Conservation (phyloP, 1,140 invertebrate species). For the Panagrolaimus sp. region DNA sequence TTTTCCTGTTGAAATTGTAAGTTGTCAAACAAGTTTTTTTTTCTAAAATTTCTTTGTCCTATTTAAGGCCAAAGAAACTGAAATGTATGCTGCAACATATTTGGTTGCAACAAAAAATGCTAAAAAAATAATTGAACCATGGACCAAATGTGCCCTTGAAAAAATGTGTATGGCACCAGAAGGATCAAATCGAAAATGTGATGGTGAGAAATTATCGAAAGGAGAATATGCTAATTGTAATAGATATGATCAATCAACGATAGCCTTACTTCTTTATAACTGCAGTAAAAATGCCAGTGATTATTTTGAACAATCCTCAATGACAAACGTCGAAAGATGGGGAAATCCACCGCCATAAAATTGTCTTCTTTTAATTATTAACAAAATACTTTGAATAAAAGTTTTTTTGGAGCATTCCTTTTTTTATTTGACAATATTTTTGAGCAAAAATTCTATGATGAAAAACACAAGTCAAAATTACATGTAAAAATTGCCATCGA, state of each 20-base stretch:
- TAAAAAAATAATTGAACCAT: background rate
- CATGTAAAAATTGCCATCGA: too few relatives aligned
- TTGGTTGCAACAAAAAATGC: background rate
- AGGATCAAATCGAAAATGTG: background rate
- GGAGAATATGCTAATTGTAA: background rate
- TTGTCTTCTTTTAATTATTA: too few relatives aligned
- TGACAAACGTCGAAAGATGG: too few relatives aligned
- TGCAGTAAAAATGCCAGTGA: background rate
- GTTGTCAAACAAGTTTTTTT: too few relatives aligned
- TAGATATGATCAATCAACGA: background rate
- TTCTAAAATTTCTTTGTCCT: background rate
- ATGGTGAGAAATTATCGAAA: background rate
- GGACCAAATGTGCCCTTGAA: background rate
- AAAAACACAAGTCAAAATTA: too few relatives aligned
- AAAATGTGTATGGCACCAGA: background rate
- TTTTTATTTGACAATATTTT: too few relatives aligned
- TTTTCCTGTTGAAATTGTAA: background rate
- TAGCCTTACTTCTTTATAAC: background rate
- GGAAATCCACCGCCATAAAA: too few relatives aligned
- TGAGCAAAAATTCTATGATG: too few relatives aligned
- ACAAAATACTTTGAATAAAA: too few relatives aligned
- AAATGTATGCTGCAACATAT: background rate
- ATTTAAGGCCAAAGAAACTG: background rate
- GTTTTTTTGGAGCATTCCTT: too few relatives aligned
- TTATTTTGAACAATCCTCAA: too few relatives aligned